Base-by-base conservation (phyloP, 2,888 invertebrate species). In the Cyclophora albipunctata region DNA sequence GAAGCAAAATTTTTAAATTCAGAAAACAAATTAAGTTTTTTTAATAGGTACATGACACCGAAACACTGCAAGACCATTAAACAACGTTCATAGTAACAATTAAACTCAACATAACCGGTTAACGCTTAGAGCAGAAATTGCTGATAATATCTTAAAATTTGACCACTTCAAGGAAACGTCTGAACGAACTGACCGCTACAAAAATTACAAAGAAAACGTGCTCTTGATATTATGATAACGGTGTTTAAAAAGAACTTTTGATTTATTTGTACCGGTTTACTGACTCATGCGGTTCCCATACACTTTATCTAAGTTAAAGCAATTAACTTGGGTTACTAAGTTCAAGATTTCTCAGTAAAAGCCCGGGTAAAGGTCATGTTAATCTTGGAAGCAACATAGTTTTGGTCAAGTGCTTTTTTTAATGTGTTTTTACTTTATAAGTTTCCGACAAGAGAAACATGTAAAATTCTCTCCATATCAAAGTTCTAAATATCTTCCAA, bases 171-270 rank as follows among this genome's bases (percentile, higher is more conserved):
- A 73, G 80, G 84, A 85, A 86, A 78, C 83, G 37, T 5, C 4
- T 37, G 37, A 2, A 37, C 37, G 5, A 75, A 74, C 76, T 82
- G 83, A 82, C 86, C 86, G 84, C 47, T 54, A 70, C 67, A 71
- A 82, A 86, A 85, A 86, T 85, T 84, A 85, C 55, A 51, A 76
- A 20, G 20, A 20, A 70, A 76, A 85, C 86, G 87, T 86, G 85
- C 75, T 71, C 80, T 81, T 85, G 87, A 87, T 88, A 85, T 84
- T 86, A 84, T 87, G 87, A 88, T 88, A 87, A 86, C 86, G 71
- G 74, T 68, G 75, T 67, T 71, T 68, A 65, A 63, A 57, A 58
- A 62, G 62, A 37, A 37, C 37, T 59, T 78, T 83, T 87, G 86
- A 87, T 87, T 88, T 86, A 85, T 86, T 77, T 75, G 68, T 55